A percentile compares a stretch with the other conserved stretches of the same genome.
Conservation (phyloP, 2,797 vertebrate genomes). For the Mormyrus proboscirostris region DNA sequence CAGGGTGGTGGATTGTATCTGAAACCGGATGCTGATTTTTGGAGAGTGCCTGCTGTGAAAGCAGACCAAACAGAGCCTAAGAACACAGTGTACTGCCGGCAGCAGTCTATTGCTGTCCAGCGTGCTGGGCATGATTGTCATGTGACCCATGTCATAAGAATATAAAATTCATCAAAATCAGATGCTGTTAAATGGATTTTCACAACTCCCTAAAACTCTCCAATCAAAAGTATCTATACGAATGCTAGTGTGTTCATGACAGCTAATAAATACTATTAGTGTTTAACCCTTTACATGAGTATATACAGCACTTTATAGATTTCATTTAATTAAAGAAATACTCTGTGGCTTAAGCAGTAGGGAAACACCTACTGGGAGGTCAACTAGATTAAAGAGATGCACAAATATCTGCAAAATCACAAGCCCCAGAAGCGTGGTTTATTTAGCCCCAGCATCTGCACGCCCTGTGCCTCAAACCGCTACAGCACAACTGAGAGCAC, state of each 20-base stretch:
- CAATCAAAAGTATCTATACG: neutral
- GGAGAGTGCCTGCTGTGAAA: neutral
- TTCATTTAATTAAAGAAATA: neutral
- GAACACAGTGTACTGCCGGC: neutral
- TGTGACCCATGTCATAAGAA: neutral
- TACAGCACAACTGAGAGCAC: neutral
- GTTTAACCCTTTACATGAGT: conserved; percentile 9
- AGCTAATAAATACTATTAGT: conserved; percentile 23
- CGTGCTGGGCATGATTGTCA: neutral
- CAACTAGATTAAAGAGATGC: neutral
- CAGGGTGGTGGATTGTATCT: neutral
- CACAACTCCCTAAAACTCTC: neutral
- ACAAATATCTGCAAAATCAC: neutral
- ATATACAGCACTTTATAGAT: conserved; percentile 18
- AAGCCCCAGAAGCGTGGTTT: neutral
- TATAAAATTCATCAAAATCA: neutral
- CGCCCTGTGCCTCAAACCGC: neutral
- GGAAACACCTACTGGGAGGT: neutral
- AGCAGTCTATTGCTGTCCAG: neutral
- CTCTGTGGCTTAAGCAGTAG: neutral
- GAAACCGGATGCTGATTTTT: neutral
- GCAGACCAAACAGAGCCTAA: neutral
- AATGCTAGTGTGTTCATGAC: neutral
- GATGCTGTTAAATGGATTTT: neutral
- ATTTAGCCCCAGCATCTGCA: neutral